phyloP scores from a whole-genome alignment of 2,113 vertebrate species.

The Tenrec ecaudatus region DNA sequence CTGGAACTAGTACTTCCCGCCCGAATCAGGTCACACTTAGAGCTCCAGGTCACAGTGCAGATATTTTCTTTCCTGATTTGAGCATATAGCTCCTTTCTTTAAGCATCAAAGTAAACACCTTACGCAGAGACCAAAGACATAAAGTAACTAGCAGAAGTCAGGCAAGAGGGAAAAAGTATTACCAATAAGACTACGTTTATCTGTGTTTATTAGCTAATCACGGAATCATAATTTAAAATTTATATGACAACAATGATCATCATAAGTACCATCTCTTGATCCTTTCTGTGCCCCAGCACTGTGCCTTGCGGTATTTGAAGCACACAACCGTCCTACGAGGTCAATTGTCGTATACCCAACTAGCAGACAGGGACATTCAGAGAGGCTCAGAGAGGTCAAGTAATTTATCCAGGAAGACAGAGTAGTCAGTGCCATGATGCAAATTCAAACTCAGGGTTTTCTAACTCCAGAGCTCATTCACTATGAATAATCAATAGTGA shows the following conservation, averaged over 20 bases:
- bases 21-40: neutral
- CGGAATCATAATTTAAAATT: neutral
- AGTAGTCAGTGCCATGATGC: too few relatives aligned
- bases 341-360: neutral
- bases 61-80: neutral
- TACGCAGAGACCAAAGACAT: neutral
- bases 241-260: neutral
- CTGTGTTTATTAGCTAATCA: neutral
- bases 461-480: neutral
- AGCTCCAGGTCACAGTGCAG: neutral
- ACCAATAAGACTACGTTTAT: neutral
- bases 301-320: neutral
- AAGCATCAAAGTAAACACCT: neutral
- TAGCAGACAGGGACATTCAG: neutral
- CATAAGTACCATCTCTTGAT: neutral
- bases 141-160: slow-evolving; percentile 15
- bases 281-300: neutral
- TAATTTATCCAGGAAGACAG: neutral
- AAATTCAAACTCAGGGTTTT: neutral
- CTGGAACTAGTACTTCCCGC: neutral
- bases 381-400: neutral
- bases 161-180: neutral
- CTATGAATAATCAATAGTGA: too few relatives aligned
- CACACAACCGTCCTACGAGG: neutral
- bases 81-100: slow-evolving; percentile 1